Conservation (phyloP, 2,113 vertebrate species). For the Heliornis fulica region DNA sequence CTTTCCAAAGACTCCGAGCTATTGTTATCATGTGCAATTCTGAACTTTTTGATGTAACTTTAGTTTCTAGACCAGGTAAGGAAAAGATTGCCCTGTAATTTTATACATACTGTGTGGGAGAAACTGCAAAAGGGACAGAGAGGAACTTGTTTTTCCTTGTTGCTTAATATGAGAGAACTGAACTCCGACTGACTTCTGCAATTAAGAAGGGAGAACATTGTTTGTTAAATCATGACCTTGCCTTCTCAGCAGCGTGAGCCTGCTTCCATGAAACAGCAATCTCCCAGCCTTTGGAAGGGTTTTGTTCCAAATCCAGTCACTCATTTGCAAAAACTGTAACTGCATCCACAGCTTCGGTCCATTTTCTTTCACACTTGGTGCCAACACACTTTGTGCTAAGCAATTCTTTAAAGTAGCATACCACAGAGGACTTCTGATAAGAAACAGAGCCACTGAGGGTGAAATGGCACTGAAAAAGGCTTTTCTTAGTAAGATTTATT, state of each 20-base stretch:
- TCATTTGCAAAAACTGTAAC: neutral
- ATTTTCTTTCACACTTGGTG: neutral
- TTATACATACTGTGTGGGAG: neutral
- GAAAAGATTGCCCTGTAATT: neutral
- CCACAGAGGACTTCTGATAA: neutral
- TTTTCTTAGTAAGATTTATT: neutral
- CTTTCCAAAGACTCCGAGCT: neutral
- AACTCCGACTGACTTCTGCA: neutral
- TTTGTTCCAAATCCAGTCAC: neutral
- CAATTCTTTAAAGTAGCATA: neutral
- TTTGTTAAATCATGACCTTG: neutral
- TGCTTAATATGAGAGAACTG: neutral
- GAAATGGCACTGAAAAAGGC: neutral
- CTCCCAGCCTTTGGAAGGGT: neutral
- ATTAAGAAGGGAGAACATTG: neutral
- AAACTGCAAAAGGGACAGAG: neutral
- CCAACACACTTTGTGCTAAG: neutral
- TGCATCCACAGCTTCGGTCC: neutral
- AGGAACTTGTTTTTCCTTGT: neutral
- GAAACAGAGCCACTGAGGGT: neutral
- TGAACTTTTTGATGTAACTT: neutral
- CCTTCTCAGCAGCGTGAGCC: neutral
- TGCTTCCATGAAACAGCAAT: neutral
- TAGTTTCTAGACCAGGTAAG: neutral
- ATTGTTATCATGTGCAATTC: neutral